These are phyloP conservation scores for Sebastes schlegelii DNA, from an alignment of 2,113 vertebrate genomes.

Conservation along the genomic window DNA sequence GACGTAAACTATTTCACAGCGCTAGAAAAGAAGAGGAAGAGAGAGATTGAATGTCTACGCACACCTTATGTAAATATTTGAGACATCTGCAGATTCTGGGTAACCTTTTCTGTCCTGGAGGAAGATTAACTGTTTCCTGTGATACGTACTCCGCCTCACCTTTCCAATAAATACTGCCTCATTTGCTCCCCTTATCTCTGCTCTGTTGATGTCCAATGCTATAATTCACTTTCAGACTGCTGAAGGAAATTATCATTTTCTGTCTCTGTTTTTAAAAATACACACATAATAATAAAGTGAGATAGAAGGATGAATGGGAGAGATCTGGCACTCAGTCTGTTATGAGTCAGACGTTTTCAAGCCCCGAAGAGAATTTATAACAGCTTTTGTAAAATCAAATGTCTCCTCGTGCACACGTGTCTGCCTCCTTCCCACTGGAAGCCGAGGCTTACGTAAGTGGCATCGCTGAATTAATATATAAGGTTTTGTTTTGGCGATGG, in stretches of 20 bases:
- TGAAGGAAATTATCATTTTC: not conserved
- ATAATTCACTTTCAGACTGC: not conserved
- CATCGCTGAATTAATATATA: constrained; percentile 78
- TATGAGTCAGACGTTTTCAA: constrained; percentile 36
- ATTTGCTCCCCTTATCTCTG: constrained; percentile 19
- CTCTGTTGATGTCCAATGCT: not conserved
- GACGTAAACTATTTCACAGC: constrained; percentile 82
- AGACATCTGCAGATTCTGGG: constrained; percentile 87
- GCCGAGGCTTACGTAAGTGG: constrained; percentile 75
- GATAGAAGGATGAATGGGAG: not conserved
- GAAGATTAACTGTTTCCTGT: constrained; percentile 88
- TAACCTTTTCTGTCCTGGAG: constrained; percentile 83
- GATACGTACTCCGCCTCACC: constrained; percentile 66
- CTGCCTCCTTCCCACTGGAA: constrained; percentile 37
- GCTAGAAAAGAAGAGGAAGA: constrained; percentile 81
- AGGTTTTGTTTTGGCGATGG: constrained; percentile 70
- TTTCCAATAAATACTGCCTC: constrained; percentile 53
- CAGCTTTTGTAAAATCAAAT: constrained; percentile 44
- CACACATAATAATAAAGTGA: not conserved
- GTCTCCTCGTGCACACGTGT: constrained; percentile 31
- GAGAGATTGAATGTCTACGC: constrained; percentile 87
- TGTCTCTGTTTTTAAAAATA: not conserved
- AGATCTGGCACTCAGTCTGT: not conserved
- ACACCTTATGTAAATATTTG: constrained; percentile 98
- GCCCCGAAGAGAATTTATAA: constrained; percentile 26